Evolutionary conservation across 2,113 vertebrate species (phyloP).

Genomic region (Xyrauchen texanus): DNA sequence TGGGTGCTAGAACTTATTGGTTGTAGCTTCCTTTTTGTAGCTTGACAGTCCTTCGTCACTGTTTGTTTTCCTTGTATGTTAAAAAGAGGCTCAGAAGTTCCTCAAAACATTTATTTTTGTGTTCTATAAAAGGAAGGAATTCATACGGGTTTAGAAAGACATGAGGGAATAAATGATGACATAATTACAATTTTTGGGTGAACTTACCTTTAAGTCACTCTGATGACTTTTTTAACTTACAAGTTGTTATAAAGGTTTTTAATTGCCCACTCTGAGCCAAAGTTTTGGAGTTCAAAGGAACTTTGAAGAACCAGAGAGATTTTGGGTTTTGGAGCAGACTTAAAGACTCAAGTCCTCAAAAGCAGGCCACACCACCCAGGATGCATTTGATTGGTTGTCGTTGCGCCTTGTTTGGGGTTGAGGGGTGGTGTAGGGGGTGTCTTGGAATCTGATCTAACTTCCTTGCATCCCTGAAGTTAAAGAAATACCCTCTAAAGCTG

Average conservation of each 20-base stretch:
- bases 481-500: constrained; percentile 52
- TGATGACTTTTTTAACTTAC: background rate
- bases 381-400: background rate
- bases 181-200: too few relatives aligned
- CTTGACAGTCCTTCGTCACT: too few relatives aligned
- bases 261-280: constrained; percentile 6
- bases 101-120: too few relatives aligned
- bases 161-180: too few relatives aligned
- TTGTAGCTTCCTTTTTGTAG: too few relatives aligned
- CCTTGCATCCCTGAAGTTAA: constrained; percentile 50
- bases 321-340: background rate
- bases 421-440: background rate
- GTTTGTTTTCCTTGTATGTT: too few relatives aligned
- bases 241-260: constrained; percentile 14
- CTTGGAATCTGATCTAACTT: constrained; percentile 50
- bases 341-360: background rate
- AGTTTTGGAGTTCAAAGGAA: constrained; percentile 1
- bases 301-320: background rate
- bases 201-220: too few relatives aligned
- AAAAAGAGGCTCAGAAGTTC: too few relatives aligned
- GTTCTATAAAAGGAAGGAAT: too few relatives aligned
- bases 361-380: background rate
- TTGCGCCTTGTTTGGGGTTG: background rate
- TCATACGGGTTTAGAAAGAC: too few relatives aligned
- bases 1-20: too few relatives aligned